Conservation (phyloP, 1,140 invertebrate genomes). For the Apis florea region DNA sequence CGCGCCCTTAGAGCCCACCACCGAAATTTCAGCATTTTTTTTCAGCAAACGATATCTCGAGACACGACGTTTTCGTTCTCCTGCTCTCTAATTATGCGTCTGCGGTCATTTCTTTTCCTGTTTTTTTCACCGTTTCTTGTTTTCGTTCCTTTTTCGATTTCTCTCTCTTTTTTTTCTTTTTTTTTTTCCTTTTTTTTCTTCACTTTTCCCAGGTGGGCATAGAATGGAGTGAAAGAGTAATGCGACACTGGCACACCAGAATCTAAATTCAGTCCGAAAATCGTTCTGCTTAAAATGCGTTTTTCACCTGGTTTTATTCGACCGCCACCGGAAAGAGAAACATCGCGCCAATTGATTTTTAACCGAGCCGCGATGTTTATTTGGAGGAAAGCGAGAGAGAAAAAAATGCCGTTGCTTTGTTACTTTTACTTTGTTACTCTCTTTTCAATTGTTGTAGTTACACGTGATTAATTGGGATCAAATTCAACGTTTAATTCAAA, state of each 20-base stretch:
- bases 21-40: conserved; percentile 60
- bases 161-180: not conserved
- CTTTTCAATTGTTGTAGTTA: not conserved
- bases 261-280: conserved; percentile 38
- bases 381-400: not conserved
- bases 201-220: not conserved
- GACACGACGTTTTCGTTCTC: conserved; percentile 11
- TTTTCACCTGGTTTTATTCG: not conserved
- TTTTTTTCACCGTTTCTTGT: conserved; percentile 2
- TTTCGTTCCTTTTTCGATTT: not conserved
- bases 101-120: conserved; percentile 21
- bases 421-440: not conserved
- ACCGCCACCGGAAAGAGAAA: not conserved
- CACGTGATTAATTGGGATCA: not conserved
- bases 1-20: conserved; percentile 38
- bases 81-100: conserved; percentile 54
- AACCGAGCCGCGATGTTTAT: not conserved
- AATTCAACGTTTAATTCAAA: not conserved
- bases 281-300: conserved; percentile 23
- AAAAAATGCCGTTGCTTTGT: no score
- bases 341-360: not conserved
- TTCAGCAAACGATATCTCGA: conserved; percentile 52
- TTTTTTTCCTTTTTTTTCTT: not conserved
- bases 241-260: not conserved
- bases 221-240: conserved; percentile 1